A percentile compares a stretch with the other conserved stretches of the same genome.
Evolutionary conservation across 2,113 vertebrate genomes (phyloP).

Genomic region (Rhinopomastus cyanomelas): DNA sequence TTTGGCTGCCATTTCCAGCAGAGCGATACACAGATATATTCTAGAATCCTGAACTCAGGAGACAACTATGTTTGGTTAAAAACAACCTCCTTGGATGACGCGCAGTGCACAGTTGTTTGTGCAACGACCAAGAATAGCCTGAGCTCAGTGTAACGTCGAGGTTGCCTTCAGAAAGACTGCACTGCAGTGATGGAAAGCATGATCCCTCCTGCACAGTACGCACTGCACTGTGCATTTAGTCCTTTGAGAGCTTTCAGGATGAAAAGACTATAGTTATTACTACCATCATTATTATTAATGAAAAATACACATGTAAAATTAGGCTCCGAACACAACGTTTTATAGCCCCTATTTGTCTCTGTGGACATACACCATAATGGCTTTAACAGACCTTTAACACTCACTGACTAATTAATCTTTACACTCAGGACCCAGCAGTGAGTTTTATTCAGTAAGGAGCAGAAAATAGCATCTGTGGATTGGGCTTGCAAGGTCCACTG

Average conservation of each 20-base stretch:
- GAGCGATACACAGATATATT: neutral
- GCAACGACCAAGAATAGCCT: neutral
- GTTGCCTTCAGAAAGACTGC: neutral
- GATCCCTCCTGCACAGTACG: neutral
- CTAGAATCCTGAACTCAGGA: neutral
- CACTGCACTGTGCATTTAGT: slow-evolving; percentile 25
- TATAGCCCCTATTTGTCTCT: slow-evolving; percentile 56
- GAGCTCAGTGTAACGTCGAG: neutral
- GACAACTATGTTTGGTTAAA: neutral
- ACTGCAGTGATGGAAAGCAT: neutral
- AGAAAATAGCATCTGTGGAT: slow-evolving; percentile 58
- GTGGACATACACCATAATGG: slow-evolving; percentile 36
- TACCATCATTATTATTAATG: slow-evolving; percentile 63
- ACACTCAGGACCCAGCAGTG: slow-evolving; percentile 30
- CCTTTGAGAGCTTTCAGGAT: slow-evolving; percentile 54
- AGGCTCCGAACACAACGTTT: slow-evolving; percentile 54
- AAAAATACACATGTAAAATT: slow-evolving; percentile 65
- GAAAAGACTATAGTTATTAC: slow-evolving; percentile 52
- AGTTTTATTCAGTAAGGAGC: slow-evolving; percentile 52
- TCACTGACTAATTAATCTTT: slow-evolving; percentile 62
- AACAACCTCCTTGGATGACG: neutral
- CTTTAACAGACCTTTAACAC: slow-evolving; percentile 64
- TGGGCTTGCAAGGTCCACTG: slow-evolving; percentile 58
- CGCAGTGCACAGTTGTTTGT: neutral
- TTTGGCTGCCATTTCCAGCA: neutral